phyloP scores from a whole-genome alignment of 2,888 invertebrate genomes.

The Gari tellinella region DNA sequence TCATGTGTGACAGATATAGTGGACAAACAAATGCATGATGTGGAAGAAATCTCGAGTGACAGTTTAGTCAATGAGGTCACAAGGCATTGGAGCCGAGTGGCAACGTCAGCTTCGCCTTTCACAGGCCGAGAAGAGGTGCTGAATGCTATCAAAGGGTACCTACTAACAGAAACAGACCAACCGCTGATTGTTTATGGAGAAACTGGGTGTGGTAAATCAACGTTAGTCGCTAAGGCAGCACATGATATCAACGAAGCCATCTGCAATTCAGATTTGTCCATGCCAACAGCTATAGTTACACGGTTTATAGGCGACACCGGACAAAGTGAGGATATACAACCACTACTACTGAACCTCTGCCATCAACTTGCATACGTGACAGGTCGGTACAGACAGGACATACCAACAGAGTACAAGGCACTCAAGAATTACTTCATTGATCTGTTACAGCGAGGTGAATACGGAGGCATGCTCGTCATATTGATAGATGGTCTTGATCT shows the following conservation, averaged over 20 bases:
- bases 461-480: conserved; percentile 73
- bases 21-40: conserved; percentile 60
- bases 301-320: conserved; percentile 77
- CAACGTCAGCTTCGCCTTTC: conserved; percentile 59
- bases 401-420: conserved; percentile 68
- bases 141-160: conserved; percentile 67
- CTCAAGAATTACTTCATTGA: conserved; percentile 73
- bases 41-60: conserved; percentile 58
- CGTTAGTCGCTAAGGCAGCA: conserved; percentile 74
- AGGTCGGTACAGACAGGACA: conserved; percentile 62
- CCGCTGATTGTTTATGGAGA: conserved; percentile 74
- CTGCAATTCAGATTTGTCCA: conserved; percentile 49
- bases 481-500: conserved; percentile 76
- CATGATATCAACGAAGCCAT: conserved; percentile 63
- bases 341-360: conserved; percentile 70
- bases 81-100: conserved; percentile 68
- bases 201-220: conserved; percentile 77
- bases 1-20: conserved; percentile 64
- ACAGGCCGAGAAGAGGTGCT: conserved; percentile 69
- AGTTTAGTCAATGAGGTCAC: conserved; percentile 69
- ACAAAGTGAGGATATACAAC: conserved; percentile 64
- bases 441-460: conserved; percentile 69
- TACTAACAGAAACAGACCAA: conserved; percentile 70
- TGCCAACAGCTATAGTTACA: conserved; percentile 64
- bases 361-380: conserved; percentile 72